phyloP scores from a whole-genome alignment of 2,888 invertebrate genomes.

The Allacma fusca region DNA sequence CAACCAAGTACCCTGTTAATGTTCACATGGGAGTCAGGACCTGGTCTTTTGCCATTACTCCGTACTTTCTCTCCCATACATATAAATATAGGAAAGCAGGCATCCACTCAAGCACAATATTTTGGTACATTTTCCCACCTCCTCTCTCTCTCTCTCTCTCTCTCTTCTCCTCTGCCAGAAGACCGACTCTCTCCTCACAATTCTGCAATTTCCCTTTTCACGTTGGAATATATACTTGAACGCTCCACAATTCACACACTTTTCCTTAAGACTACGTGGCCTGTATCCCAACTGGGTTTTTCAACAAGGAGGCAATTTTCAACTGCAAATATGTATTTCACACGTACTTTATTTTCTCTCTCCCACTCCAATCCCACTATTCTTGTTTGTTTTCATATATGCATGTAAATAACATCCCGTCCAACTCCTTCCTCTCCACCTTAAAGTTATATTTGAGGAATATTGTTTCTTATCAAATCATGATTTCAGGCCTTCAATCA shows the following conservation, averaged over 20 bases:
- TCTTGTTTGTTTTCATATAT: not conserved
- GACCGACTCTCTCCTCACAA: not conserved
- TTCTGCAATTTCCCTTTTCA: constrained; percentile 4
- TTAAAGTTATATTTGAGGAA: too few species aligned
- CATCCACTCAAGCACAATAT: not conserved
- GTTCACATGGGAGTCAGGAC: not conserved
- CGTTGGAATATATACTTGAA: constrained; percentile 8
- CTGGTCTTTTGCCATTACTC: too few species aligned
- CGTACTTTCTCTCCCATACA: too few species aligned
- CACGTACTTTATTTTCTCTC: not conserved
- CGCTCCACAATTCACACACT: constrained; percentile 3
- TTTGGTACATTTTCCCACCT: not conserved
- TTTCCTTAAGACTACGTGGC: constrained; percentile 4
- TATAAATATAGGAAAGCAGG: too few species aligned
- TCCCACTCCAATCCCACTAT: not conserved
- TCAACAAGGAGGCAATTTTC: constrained; percentile 8
- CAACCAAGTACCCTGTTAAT: constrained; percentile 22
- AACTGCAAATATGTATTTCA: not conserved
- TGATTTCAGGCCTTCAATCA: too few species aligned
- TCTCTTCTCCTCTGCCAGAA: not conserved
- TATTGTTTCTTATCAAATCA: too few species aligned
- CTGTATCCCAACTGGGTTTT: not conserved
- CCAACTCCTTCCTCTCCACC: too few species aligned
- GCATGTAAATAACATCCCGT: too few species aligned
- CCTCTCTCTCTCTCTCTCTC: not conserved